phyloP scores from a whole-genome alignment of 2,888 invertebrate genomes.

The Pterostichus madidus region DNA sequence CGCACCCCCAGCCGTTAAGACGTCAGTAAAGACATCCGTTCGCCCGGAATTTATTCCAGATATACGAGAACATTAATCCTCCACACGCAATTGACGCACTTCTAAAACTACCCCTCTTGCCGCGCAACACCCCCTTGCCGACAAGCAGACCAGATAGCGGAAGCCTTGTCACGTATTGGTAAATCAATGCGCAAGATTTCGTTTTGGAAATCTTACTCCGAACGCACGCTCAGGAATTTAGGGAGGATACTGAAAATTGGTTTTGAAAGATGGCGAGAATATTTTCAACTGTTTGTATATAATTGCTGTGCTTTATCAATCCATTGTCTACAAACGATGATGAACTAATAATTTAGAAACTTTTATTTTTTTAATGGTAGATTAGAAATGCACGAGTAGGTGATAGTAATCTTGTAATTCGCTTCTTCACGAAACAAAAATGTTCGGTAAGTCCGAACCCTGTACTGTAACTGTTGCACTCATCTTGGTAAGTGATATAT shows the following conservation, averaged over 20 bases:
- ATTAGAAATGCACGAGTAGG: too few species aligned
- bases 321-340: too few species aligned
- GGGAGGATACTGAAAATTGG: neutral
- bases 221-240: neutral
- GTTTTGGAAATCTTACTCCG: slow-evolving; percentile 4
- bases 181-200: slow-evolving; percentile 24
- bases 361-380: too few species aligned
- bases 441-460: too few species aligned
- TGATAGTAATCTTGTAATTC: too few species aligned
- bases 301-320: too few species aligned
- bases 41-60: slow-evolving; percentile 46
- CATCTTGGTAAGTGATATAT: too few species aligned
- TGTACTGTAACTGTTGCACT: too few species aligned
- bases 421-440: too few species aligned
- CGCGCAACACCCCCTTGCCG: neutral
- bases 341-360: too few species aligned
- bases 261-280: neutral
- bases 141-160: neutral
- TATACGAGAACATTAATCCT: slow-evolving; percentile 35
- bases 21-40: slow-evolving; percentile 44
- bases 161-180: slow-evolving; percentile 32
- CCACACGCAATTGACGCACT: slow-evolving; percentile 43
- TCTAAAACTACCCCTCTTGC: neutral
- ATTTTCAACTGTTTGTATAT: too few species aligned
- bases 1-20: slow-evolving; percentile 1